Evolutionary conservation across 2,113 vertebrate genomes (phyloP), one percentile per base, ranked within the genome.

Genomic region (Phasianus colchicus): DNA sequence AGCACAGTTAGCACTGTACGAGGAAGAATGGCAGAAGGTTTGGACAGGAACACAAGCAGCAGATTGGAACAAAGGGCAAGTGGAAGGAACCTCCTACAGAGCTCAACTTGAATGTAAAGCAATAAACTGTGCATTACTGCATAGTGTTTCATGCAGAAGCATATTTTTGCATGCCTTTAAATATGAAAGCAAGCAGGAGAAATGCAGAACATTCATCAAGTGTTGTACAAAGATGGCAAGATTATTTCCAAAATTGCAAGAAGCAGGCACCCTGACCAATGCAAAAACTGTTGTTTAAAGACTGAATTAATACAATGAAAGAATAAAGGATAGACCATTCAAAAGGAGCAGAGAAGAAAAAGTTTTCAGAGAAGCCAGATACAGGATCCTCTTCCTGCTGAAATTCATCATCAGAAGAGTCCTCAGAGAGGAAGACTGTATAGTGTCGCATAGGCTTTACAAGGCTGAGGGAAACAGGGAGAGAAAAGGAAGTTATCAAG

Each of bases 351-450:
- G 99, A 99, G 98, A 99, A 99, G 98, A 99, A 98, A 98, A 99
- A 98, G 98, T 98, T 99, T 95, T 99, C 99, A 93, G 99, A 98
- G 98, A 99, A 98, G 96, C 98, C 98, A 97, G 98, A 98, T 95
- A 98, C 97, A 86, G 98, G 98, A 96, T 98, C 98, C 70, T 98
- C 98, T 92, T 99, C 98, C 92, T 98, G 98, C 96, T 98, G 99
- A 94, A 98, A 98, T 93, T 99, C 99, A 89, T 99, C 99, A 80
- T 99, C 99, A 93, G 99, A 99, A 32, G 99, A 99, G 97, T 99
- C 99, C 97, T 99, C 99, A 47, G 99, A 99, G 83, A 99, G 98
- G 98, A 99, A 99, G 97, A 99, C 99, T 40, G 99, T 99, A 97
- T 99, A 99, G 98, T 99, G 99, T 96, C 98, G 98, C 77, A 98